phyloP scores from a whole-genome alignment of 2,888 invertebrate species.

The Andrena hattorfiana region DNA sequence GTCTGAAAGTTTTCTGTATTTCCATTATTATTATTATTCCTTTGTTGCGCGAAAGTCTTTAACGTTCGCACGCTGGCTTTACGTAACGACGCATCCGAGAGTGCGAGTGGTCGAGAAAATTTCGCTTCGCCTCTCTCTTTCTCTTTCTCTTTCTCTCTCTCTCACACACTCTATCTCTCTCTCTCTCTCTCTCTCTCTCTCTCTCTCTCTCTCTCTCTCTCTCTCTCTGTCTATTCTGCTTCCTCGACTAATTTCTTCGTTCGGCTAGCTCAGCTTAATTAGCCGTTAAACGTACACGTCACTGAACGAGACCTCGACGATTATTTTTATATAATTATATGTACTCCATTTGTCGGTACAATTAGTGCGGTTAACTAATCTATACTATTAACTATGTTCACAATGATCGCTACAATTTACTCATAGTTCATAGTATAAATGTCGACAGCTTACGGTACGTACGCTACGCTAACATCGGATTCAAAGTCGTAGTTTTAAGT shows the following conservation, averaged over 20 bases:
- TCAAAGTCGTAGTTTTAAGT: conserved; percentile 57
- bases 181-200: background rate
- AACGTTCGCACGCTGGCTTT: background rate
- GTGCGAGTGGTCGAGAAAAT: conserved; percentile 18
- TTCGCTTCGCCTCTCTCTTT: background rate
- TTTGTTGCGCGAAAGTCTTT: background rate
- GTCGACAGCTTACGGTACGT: conserved; percentile 65
- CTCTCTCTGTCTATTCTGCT: background rate
- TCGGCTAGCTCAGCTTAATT: conserved; percentile 17
- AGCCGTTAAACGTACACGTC: conserved; percentile 34
- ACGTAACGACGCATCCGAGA: conserved; percentile 14
- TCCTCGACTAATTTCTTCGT: conserved; percentile 10
- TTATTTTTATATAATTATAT: conserved; percentile 64
- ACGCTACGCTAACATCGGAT: conserved; percentile 64
- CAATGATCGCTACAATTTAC: conserved; percentile 64
- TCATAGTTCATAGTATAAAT: conserved; percentile 67
- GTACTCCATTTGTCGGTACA: conserved; percentile 66
- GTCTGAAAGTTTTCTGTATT: background rate
- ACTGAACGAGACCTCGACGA: conserved; percentile 63
- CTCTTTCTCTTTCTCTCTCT: background rate
- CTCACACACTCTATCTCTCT: background rate
- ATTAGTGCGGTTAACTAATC: conserved; percentile 67
- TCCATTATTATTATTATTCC: background rate
- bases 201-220: background rate
- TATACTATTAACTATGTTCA: conserved; percentile 67